Conservation (phyloP, 2,113 vertebrate species). For the Pyrgilauda ruficollis region DNA sequence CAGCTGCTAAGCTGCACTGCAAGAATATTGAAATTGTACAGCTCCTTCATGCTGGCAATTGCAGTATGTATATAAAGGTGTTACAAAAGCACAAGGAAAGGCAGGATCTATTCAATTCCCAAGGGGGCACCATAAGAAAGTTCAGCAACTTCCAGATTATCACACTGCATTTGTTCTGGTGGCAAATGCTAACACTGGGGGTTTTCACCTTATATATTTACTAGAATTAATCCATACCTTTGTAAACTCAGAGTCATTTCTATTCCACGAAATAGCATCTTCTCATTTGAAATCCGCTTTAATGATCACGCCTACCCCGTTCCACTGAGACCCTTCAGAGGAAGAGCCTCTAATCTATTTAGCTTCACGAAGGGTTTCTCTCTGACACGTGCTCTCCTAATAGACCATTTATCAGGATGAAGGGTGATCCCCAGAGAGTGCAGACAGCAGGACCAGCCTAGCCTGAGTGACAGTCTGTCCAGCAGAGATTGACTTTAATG, state of each 20-base stretch:
- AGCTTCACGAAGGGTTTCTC: constrained; percentile 54
- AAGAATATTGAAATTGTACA: neutral
- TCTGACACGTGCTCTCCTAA: constrained; percentile 61
- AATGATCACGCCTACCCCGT: constrained; percentile 22
- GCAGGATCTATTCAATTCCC: neutral
- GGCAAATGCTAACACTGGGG: neutral
- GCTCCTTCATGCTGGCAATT: neutral
- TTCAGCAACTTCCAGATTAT: neutral
- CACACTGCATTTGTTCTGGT: neutral
- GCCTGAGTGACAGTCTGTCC: constrained; percentile 72
- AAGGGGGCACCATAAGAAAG: neutral
- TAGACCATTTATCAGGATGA: constrained; percentile 78
- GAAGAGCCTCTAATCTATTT: constrained; percentile 65
- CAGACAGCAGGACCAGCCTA: constrained; percentile 59
- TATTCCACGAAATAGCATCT: neutral
- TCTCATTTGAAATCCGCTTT: constrained; percentile 18
- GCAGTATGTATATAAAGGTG: neutral
- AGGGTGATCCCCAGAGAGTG: constrained; percentile 72
- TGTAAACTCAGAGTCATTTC: neutral
- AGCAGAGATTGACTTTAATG: constrained; percentile 78
- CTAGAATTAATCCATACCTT: neutral
- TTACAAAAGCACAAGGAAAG: neutral
- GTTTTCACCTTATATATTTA: neutral
- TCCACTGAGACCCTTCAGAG: constrained; percentile 13
- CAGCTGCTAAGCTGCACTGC: neutral